Base-by-base conservation (phyloP, 2,888 invertebrate species). In the Hecatera dysodea region DNA sequence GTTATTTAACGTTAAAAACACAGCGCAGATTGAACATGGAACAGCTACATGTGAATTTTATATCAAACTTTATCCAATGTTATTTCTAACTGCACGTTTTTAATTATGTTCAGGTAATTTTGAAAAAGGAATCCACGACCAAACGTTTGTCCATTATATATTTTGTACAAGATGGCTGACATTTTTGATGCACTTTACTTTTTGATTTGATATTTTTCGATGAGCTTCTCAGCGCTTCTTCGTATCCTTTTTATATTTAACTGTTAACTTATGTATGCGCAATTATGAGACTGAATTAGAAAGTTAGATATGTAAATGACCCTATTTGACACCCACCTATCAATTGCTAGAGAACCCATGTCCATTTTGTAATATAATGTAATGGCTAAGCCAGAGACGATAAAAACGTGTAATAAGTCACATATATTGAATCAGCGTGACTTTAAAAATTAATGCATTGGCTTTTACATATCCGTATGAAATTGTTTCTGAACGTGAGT, bases 201-300 rank as follows among this genome's bases (percentile, higher is more conserved):
- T 74, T 74, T 61, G 22, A 39, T 57, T 66, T 64, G 17, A 61
- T 64, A 55, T 70, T 75, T 77, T 75, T 63, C 48, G 46, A 78
- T 67, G 77, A 85, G 86, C 84, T 85, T 84, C 66, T 67, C 59
- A 71, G 75, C 69, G 86, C 85, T 87, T 88, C 73, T 84, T 76
- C 68, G 27, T 67, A 83, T 86, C 75, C 69, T 83, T 84, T 86
- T 70, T 84, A 84, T 77, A 90, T 86, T 87, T 81, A 89, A 81
- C 85, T 87, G 90, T 91, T 88, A 72, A 91, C 91, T 93, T 93
- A 90, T 90, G 91, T 94, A 94, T 90, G 94, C 93, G 93, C 92
- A 94, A 94, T 90, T 91, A 94, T 93, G 94, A 95, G 95, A 95
- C 95, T 95, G 95, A 95, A 92, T 92, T 95, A 95, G 93, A 83